These are phyloP conservation scores for Tragulus kanchil DNA, from an alignment of 2,113 vertebrate species.

Conservation along the genomic window DNA sequence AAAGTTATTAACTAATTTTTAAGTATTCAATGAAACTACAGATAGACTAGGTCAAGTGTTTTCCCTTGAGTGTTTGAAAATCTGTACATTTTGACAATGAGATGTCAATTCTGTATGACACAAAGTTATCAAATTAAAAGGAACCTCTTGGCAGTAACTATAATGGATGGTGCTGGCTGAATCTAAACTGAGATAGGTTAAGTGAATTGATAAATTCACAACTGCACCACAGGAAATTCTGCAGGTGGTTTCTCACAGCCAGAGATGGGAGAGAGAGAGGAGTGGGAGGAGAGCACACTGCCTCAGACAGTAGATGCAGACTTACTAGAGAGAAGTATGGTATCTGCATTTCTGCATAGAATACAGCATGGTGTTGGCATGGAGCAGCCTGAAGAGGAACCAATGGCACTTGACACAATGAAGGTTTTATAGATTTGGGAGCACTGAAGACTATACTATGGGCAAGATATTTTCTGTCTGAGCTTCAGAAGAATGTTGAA, in stretches of 20 bases:
- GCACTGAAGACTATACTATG: not conserved
- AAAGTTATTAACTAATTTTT: constrained; percentile 51
- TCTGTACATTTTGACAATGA: not conserved
- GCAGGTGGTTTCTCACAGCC: not conserved
- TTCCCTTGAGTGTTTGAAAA: constrained; percentile 11
- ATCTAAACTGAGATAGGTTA: not conserved
- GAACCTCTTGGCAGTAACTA: constrained; percentile 4
- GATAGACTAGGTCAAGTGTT: not conserved
- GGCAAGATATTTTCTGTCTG: not conserved
- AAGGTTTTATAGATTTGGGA: not conserved
- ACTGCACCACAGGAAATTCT: not conserved
- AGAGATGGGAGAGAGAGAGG: not conserved
- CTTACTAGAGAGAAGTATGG: not conserved
- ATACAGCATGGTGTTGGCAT: not conserved
- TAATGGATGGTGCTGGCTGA: not conserved
- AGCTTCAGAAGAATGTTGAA: not conserved
- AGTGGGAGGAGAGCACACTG: not conserved
- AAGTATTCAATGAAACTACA: constrained; percentile 53
- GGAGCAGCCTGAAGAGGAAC: not conserved
- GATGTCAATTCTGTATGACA: not conserved
- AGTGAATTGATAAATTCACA: not conserved
- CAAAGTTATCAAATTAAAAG: not conserved
- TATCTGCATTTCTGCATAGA: not conserved
- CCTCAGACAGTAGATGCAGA: not conserved
- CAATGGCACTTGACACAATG: not conserved